A percentile compares a stretch with the other conserved stretches of the same genome.
Conservation (phyloP, 2,797 vertebrate genomes). For the Enteromius fasciolatus region DNA sequence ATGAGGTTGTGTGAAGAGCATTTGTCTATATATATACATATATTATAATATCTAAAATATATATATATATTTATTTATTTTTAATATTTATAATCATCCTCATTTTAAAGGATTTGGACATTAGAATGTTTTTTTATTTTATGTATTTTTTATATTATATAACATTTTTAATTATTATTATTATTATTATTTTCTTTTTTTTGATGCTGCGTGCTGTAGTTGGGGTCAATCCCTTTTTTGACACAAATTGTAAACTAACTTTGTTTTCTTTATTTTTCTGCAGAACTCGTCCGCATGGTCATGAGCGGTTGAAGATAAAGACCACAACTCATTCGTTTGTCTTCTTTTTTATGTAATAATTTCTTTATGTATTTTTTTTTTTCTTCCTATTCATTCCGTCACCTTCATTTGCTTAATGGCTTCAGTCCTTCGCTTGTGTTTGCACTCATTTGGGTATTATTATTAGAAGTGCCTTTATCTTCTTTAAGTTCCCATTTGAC, state of each 20-base stretch:
- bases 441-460: conserved; percentile 67
- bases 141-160: too few relatives aligned
- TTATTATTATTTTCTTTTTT: not conserved
- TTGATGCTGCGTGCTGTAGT: conserved; percentile 61
- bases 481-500: conserved; percentile 67
- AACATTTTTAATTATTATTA: too few relatives aligned
- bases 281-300: conserved; percentile 84
- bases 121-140: not conserved
- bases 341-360: conserved; percentile 44
- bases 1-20: not conserved
- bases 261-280: conserved; percentile 53
- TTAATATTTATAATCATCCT: not conserved
- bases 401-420: conserved; percentile 45
- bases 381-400: conserved; percentile 46
- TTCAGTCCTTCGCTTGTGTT: conserved; percentile 28
- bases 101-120: not conserved
- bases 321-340: conserved; percentile 49
- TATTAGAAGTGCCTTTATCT: conserved; percentile 85
- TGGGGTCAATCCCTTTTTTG: conserved; percentile 53
- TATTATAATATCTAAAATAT: too few relatives aligned
- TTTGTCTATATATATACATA: not conserved
- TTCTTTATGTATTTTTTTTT: conserved; percentile 36
- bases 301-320: conserved; percentile 81
- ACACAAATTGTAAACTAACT: conserved; percentile 46
- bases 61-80: not conserved